Conservation (phyloP, 2,797 vertebrate species). For the Lepidocolaptes lacrymiger region DNA sequence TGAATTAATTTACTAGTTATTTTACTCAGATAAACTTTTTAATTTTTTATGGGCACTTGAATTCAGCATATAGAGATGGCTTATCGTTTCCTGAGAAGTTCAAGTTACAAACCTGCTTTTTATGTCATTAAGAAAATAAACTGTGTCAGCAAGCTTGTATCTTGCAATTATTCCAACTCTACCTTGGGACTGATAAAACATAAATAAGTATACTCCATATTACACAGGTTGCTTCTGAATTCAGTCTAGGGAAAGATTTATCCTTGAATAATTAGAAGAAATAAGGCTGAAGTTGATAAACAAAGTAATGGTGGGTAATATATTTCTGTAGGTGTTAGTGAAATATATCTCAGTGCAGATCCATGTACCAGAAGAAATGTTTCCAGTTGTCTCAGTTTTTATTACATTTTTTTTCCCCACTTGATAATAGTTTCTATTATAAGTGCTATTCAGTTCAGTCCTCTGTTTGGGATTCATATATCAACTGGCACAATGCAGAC, state of each 20-base stretch:
- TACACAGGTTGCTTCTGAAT: neutral
- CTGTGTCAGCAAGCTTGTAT: neutral
- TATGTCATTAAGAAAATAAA: conserved; percentile 54
- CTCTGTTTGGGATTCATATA: conserved; percentile 35
- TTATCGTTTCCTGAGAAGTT: conserved; percentile 64
- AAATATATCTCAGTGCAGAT: neutral
- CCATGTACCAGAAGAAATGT: conserved; percentile 20
- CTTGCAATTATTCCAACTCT: conserved; percentile 14
- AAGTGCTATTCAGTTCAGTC: conserved; percentile 43
- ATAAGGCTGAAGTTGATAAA: conserved; percentile 43
- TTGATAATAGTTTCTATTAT: conserved; percentile 9
- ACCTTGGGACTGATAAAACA: neutral
- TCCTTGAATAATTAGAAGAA: conserved; percentile 42
- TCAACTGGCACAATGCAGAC: conserved; percentile 28
- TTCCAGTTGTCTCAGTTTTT: conserved; percentile 4
- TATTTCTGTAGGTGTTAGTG: neutral
- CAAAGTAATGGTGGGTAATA: neutral
- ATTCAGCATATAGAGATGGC: conserved; percentile 18
- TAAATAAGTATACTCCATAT: neutral
- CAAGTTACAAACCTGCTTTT: conserved; percentile 65
- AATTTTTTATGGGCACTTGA: conserved; percentile 52
- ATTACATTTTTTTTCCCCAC: neutral
- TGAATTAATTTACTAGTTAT: conserved; percentile 70
- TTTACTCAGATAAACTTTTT: conserved; percentile 66
- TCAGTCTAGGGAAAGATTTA: conserved; percentile 27